These are phyloP conservation scores for Oppia nitens DNA, from an alignment of 1,140 invertebrate genomes.

Conservation along the genomic window DNA sequence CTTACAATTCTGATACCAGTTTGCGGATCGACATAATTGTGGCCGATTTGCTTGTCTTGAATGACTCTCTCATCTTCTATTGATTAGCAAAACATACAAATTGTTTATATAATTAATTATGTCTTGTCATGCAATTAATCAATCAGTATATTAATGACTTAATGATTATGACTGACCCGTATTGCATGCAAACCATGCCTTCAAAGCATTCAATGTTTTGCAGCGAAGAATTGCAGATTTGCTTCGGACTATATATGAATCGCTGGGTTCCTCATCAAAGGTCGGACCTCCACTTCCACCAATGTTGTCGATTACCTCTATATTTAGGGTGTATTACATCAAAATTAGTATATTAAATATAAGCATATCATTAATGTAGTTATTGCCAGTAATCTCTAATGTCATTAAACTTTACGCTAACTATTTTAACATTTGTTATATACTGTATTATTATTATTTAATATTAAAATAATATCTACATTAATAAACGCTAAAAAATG, in stretches of 20 bases:
- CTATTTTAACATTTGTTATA: too few relatives aligned
- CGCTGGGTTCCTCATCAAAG: conserved; percentile 10
- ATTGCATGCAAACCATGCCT: conserved; percentile 13
- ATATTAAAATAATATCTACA: too few relatives aligned
- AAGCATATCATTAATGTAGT: too few relatives aligned
- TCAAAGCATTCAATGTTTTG: conserved; percentile 13
- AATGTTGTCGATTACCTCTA: not conserved
- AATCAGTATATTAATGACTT: not conserved
- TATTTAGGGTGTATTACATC: too few relatives aligned
- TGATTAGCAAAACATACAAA: not conserved
- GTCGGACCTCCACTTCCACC: not conserved
- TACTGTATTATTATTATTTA: too few relatives aligned
- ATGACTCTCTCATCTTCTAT: conserved; percentile 11
- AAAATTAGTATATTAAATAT: too few relatives aligned
- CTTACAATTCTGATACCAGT: conserved; percentile 15
- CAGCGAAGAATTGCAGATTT: conserved; percentile 9
- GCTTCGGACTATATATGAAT: conserved; percentile 8
- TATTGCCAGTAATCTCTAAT: too few relatives aligned
- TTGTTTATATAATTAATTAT: not conserved
- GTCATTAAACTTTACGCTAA: too few relatives aligned
- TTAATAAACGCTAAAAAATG: too few relatives aligned
- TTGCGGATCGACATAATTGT: conserved; percentile 14
- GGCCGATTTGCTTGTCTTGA: conserved; percentile 10
- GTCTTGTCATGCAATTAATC: not conserved
- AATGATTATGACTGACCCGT: not conserved